Evolutionary conservation across 2,113 vertebrate species (phyloP).

Genomic region (Spizaetus ornatus): DNA sequence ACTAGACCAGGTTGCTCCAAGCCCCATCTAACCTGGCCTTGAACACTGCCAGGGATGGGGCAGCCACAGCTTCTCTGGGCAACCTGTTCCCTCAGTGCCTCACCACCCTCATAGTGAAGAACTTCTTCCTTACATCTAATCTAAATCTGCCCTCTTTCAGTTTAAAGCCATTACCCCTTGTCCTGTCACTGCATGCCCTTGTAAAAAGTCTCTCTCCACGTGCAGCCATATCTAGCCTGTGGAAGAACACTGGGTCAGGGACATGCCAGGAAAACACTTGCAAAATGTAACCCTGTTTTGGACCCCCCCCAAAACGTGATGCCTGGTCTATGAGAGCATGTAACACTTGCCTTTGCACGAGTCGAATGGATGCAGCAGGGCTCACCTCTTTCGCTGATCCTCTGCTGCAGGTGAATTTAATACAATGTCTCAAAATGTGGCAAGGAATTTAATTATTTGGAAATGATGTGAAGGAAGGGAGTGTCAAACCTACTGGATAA

Average conservation of each 20-base stretch:
- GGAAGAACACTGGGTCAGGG: not conserved
- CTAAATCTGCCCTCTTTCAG: no score
- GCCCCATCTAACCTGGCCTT: no score
- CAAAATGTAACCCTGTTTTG: not conserved
- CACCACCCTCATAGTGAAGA: no score
- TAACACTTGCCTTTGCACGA: no score
- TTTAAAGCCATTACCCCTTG: no score
- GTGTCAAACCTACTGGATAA: not conserved
- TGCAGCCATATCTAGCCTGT: not conserved
- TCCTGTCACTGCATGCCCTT: no score
- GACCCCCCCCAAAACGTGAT: accelerated
- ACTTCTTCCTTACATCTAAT: accelerated
- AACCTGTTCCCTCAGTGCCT: no score
- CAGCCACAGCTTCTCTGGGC: accelerated
- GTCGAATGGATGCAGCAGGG: accelerated
- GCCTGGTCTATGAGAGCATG: not conserved
- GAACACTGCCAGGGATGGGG: no score
- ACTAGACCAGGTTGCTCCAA: no score
- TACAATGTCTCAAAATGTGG: not conserved
- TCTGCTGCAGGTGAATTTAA: not conserved
- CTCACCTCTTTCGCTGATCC: not conserved
- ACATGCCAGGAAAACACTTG: not conserved
- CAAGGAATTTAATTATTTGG: constrained; percentile 35
- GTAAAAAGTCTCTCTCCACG: no score
- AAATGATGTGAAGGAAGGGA: constrained; percentile 8